phyloP scores from a whole-genome alignment of 2,797 vertebrate species.

The Sorex maritimensis region DNA sequence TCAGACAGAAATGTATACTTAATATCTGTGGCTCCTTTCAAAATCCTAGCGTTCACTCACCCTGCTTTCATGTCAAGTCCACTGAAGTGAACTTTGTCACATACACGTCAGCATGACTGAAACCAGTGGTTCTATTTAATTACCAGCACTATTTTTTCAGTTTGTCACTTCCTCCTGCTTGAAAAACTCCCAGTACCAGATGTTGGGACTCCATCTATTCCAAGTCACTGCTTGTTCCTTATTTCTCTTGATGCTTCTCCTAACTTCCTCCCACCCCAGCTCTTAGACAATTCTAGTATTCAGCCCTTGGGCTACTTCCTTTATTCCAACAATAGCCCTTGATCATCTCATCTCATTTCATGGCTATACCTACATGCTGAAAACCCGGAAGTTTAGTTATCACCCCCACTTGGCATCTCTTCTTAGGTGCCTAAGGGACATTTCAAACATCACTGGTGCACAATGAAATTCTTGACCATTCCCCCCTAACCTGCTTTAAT shows the following conservation, averaged over 20 bases:
- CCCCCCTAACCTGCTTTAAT: neutral
- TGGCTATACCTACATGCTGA: neutral
- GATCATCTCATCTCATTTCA: neutral
- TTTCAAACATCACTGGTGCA: constrained; percentile 10
- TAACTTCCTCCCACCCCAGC: neutral
- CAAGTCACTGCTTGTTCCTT: neutral
- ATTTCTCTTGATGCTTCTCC: neutral
- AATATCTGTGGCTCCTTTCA: neutral
- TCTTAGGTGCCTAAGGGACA: constrained; percentile 22
- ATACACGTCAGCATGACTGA: neutral
- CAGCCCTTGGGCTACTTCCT: neutral
- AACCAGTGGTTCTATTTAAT: neutral
- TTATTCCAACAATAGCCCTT: neutral
- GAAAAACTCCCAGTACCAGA: neutral
- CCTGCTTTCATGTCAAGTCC: neutral
- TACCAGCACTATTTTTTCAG: neutral
- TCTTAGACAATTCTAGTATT: neutral
- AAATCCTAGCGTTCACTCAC: neutral
- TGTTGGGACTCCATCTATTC: accelerated
- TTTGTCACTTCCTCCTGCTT: neutral
- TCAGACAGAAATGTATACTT: constrained; percentile 4
- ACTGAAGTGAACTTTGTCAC: neutral
- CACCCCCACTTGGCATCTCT: constrained; percentile 7
- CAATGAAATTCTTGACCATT: constrained; percentile 9
- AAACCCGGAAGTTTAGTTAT: neutral